Evolutionary conservation across 2,888 invertebrate species (phyloP), one percentile per base, ranked within the genome.

Genomic region (Stenurella melanura): DNA sequence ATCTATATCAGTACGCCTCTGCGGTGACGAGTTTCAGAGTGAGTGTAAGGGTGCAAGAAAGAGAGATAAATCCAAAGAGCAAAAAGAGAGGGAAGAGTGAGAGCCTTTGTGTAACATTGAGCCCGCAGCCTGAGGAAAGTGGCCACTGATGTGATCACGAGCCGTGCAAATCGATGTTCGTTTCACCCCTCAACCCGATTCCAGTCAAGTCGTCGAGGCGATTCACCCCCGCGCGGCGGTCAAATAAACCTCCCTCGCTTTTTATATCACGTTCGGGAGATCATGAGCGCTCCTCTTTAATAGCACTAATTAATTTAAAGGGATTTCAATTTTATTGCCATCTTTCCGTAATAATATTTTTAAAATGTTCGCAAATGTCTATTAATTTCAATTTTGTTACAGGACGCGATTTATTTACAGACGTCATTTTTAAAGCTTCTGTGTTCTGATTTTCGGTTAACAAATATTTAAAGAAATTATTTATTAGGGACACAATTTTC

Each of bases 161-260:
- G 84, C 87, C 88, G 88, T 88, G 87, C 87, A 88, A 89, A 89
- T 89, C 88, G 89, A 89, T 89, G 89, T 88, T 87, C 87, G 87
- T 84, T 87, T 87, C 87, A 83, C 85, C 87, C 87, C 86, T 85
- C 84, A 81, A 84, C 82, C 76, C 71, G 74, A 72, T 56, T 58
- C 57, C 60, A 73, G 74, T 70, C 73, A 67, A 68, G 73, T 63
- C 58, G 73, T 63, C 58, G 58, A 63, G 69, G 61, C 61, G 61
- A 34, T 69, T 63, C 70, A 26, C 70, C 64, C 73, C 66, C 70
- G 19, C 38, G 72, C 70, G 73, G 73, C 77, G 78, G 80, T 81
- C 81, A 83, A 81, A 82, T 81, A 81, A 81, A 80, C 80, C 77
- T 75, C 83, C 84, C 82, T 78, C 78, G 83, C 80, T 83, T 85